Evolutionary conservation across 2,888 invertebrate genomes (phyloP).

Genomic region (Volucella bombylans): DNA sequence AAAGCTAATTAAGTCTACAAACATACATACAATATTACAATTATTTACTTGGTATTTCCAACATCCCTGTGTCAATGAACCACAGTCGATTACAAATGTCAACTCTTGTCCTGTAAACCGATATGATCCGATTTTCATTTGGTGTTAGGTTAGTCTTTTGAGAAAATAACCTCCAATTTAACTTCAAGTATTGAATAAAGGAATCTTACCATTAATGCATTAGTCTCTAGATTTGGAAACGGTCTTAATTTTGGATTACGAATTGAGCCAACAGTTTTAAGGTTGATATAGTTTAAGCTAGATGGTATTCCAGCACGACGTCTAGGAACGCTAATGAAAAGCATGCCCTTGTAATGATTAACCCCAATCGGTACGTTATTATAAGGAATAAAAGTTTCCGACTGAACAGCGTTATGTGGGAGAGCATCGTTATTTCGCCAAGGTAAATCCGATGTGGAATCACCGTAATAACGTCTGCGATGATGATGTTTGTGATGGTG

Average conservation of each 20-base stretch:
- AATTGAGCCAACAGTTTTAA: conserved; percentile 79
- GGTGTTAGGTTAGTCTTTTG: conserved; percentile 62
- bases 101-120: conserved; percentile 88
- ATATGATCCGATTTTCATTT: conserved; percentile 83
- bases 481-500: too few relatives aligned
- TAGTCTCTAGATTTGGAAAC: conserved; percentile 79
- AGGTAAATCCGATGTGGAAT: conserved; percentile 16
- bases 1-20: background rate
- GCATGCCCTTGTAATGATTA: conserved; percentile 81
- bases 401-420: background rate
- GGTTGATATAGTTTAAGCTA: conserved; percentile 84
- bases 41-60: conserved; percentile 83
- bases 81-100: conserved; percentile 89
- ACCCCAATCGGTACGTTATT: conserved; percentile 82
- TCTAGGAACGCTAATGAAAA: conserved; percentile 89
- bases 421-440: too few relatives aligned
- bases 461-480: too few relatives aligned
- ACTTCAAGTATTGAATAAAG: background rate
- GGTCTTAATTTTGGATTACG: conserved; percentile 79
- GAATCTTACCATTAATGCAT: conserved; percentile 77
- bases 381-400: conserved; percentile 78
- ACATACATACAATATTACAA: too few relatives aligned
- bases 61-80: conserved; percentile 90
- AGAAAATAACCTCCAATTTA: conserved; percentile 11
- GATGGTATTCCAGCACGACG: conserved; percentile 86